Evolutionary conservation across 2,113 vertebrate species (phyloP).

Genomic region (Spea bombifrons): DNA sequence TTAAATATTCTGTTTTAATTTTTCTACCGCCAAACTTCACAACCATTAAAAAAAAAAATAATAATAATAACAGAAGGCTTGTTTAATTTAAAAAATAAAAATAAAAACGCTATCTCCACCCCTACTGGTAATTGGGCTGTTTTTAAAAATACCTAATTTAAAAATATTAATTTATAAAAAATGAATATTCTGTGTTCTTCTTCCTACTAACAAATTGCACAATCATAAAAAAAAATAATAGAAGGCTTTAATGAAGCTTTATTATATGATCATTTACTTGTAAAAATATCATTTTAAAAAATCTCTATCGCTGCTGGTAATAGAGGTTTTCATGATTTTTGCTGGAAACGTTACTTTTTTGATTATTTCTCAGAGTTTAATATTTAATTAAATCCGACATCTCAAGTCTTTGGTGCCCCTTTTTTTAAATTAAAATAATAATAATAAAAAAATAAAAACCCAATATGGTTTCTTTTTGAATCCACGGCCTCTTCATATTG

Average conservation of each 20-base stretch:
- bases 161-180: too few relatives aligned
- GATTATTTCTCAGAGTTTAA: conserved; percentile 27
- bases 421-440: conserved; percentile 61
- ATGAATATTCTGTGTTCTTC: too few relatives aligned
- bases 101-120: neutral
- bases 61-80: neutral
- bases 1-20: too few relatives aligned
- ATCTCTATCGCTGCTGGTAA: too few relatives aligned
- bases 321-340: neutral
- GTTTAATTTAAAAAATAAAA: too few relatives aligned
- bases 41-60: neutral
- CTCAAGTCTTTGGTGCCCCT: conserved; percentile 56
- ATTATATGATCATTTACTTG: too few relatives aligned
- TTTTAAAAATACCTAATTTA: too few relatives aligned
- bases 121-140: neutral
- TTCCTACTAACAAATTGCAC: too few relatives aligned
- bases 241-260: too few relatives aligned
- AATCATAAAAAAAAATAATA: too few relatives aligned
- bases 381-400: conserved; percentile 66
- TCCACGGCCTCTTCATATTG: conserved; percentile 56
- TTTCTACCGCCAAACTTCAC: neutral
- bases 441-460: conserved; percentile 51
- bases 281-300: too few relatives aligned
- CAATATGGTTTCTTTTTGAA: conserved; percentile 51
- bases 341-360: conserved; percentile 15